Conservation (phyloP, 2,113 vertebrate species). For the Mirza zaza region DNA sequence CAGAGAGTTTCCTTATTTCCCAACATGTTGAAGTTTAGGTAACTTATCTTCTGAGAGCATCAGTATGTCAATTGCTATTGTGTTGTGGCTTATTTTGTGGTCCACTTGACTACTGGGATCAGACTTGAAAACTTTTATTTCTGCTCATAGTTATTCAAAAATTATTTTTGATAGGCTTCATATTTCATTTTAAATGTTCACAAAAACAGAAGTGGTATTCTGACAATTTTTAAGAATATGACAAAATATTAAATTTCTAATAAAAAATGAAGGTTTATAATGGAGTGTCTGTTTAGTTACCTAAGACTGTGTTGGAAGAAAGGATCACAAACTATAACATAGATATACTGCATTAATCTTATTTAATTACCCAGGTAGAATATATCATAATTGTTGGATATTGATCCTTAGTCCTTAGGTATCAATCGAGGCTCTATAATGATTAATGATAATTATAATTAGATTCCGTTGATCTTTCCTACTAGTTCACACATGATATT, state of each 20-base stretch:
- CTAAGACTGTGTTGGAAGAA: neutral
- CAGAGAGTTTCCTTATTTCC: neutral
- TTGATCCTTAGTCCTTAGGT: neutral
- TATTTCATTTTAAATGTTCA: slow-evolving; percentile 64
- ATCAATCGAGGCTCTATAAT: neutral
- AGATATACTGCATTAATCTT: neutral
- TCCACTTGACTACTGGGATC: slow-evolving; percentile 62
- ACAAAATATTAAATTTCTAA: neutral
- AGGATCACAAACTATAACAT: neutral
- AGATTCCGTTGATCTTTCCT: neutral
- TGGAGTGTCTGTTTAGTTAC: neutral
- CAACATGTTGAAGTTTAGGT: neutral
- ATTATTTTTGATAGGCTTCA: slow-evolving; percentile 65
- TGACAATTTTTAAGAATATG: slow-evolving; percentile 56
- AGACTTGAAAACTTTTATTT: slow-evolving; percentile 65
- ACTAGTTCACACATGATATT: neutral
- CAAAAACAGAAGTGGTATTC: neutral
- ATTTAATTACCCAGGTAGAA: neutral
- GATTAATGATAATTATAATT: neutral
- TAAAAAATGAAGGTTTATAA: neutral
- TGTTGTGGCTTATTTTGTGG: slow-evolving; percentile 68
- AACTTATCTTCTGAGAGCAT: slow-evolving; percentile 59
- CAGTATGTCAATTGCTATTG: slow-evolving; percentile 43
- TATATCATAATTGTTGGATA: neutral
- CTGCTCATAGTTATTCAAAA: slow-evolving; percentile 71